These are phyloP conservation scores for Leucopternis melanops DNA, from an alignment of 2,113 vertebrate genomes.

Conservation along the genomic window DNA sequence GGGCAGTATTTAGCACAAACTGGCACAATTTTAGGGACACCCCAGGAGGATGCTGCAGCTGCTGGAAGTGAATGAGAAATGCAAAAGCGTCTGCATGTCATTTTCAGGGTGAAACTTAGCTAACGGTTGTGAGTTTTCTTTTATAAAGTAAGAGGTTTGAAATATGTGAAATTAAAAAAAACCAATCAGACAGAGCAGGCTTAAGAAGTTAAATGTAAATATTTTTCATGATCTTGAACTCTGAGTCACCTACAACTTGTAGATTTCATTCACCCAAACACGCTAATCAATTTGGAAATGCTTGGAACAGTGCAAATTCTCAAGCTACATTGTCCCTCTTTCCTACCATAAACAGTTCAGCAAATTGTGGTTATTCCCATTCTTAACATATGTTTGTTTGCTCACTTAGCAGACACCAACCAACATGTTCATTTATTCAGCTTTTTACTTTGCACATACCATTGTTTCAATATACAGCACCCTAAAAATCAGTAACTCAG, in stretches of 20 bases:
- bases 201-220: background rate
- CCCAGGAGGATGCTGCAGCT: background rate
- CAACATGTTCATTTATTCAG: background rate
- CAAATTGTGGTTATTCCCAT: background rate
- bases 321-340: accelerated
- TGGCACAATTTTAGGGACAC: background rate
- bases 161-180: background rate
- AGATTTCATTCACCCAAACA: background rate
- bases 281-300: background rate
- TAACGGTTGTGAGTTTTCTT: background rate
- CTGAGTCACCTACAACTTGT: background rate
- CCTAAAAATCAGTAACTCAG: background rate
- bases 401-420: background rate
- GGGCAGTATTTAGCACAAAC: background rate
- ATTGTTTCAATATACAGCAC: background rate
- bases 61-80: background rate
- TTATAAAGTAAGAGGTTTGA: background rate
- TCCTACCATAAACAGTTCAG: background rate
- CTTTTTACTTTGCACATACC: background rate
- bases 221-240: background rate
- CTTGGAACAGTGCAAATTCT: background rate
- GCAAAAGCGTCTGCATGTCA: background rate
- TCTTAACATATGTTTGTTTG: background rate
- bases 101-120: background rate
- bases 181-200: background rate